Percentiles rank a stretch among this genome's conserved stretches.
These are phyloP conservation scores for Spea hammondii DNA, from an alignment of 2,797 vertebrate genomes.

Conservation along the genomic window DNA sequence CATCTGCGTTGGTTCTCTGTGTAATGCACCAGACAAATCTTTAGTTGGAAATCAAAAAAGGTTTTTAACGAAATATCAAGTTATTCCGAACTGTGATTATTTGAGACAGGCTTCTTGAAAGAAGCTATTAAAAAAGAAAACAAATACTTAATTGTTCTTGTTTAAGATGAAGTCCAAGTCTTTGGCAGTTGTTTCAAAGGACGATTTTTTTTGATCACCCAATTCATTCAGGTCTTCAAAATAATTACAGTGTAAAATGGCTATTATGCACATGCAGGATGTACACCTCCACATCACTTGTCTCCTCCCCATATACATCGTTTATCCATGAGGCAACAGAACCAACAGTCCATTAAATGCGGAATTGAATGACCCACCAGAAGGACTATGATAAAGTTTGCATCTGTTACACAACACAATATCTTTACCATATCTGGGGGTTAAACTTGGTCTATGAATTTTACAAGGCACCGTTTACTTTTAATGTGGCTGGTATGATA, in stretches of 20 bases:
- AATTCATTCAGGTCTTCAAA: neutral
- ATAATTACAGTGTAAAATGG: neutral
- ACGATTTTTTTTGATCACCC: neutral
- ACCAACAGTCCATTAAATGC: neutral
- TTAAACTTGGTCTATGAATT: neutral
- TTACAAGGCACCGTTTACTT: neutral
- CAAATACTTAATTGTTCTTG: neutral
- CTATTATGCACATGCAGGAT: neutral
- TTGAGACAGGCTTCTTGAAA: neutral
- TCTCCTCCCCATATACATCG: neutral
- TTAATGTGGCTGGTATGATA: neutral
- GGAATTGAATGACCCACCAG: neutral
- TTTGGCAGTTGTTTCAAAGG: neutral
- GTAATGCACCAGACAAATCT: neutral
- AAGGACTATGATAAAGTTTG: neutral
- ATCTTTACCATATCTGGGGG: no score
- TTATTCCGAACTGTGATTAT: no score
- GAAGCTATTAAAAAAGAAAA: neutral
- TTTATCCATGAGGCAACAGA: neutral
- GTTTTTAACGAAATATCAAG: no score
- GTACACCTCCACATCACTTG: neutral
- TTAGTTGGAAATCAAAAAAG: neutral
- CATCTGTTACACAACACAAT: neutral
- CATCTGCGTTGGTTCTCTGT: neutral
- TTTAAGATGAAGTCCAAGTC: slow-evolving; percentile 1